Conservation (phyloP, 2,797 vertebrate species). For the Xiphorhynchus erythropygius region DNA sequence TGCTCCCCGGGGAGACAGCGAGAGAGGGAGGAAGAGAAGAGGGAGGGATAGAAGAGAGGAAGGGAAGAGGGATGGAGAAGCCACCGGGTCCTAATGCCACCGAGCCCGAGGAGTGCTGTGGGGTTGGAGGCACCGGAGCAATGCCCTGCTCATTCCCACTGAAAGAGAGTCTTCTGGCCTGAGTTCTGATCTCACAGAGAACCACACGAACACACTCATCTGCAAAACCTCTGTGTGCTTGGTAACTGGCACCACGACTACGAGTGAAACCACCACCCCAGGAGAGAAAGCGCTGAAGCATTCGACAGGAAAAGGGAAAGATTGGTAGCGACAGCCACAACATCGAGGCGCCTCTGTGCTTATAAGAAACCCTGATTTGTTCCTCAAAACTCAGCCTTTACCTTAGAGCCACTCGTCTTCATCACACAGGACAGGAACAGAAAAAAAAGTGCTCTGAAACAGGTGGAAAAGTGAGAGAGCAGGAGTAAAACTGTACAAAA, state of each 20-base stretch:
- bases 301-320: neutral
- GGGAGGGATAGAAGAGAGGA: too few species aligned
- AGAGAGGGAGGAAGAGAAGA: neutral
- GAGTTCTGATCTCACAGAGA: fast-evolving
- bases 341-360: neutral
- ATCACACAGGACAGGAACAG: fast-evolving
- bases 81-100: neutral
- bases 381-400: neutral
- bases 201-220: fast-evolving
- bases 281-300: neutral
- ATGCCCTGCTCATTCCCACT: fast-evolving
- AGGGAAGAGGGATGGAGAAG: neutral
- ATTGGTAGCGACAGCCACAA: neutral
- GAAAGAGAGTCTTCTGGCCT: too few species aligned
- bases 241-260: neutral
- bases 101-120: neutral
- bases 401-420: neutral
- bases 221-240: neutral
- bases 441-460: neutral
- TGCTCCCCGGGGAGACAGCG: neutral
- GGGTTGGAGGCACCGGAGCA: neutral
- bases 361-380: neutral
- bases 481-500: neutral
- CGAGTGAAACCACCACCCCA: neutral
- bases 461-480: neutral